Base-by-base conservation (phyloP, 23 tunicate genomes). In the Ascidia mentula region DNA sequence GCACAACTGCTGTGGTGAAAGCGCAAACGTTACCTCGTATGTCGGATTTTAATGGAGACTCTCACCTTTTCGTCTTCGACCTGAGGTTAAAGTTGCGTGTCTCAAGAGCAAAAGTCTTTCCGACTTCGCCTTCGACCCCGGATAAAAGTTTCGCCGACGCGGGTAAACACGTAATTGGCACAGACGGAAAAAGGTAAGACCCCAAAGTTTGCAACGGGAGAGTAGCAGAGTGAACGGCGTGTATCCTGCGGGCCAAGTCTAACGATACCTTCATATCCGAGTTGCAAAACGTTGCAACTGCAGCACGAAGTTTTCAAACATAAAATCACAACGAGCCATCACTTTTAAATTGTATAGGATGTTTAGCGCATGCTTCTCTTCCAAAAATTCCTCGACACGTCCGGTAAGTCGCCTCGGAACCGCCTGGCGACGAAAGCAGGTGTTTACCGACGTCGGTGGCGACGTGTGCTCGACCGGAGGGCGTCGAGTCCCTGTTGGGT, bases 381-480 rank as follows among this genome's bases (percentile, higher is more conserved):
- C n/a, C n/a, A n/a, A n/a, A n/a, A n/a, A n/a, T n/a, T n/a, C n/a
- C n/a, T n/a, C n/a, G n/a, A n/a, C n/a, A n/a, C n/a, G n/a, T 53
- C 65, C 24, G 28, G 65, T 53, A 53, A 20, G 28, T 6, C 65
- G 28, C 24, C 24, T 53, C 22, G 24, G 65, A 28, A 5, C 12
- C 65, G 13, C 24, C 28, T 28, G 22, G 13, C 22, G 4, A 53
- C 65, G 28, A 53, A 20, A 53, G 22, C 65, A 53, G 65, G 65
- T 53, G 65, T 53, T 53, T 53, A 9, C 65, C 13, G 13, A 28
- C 24, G 65, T 53, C 65, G 22, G 12, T 53, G 13, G 65, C 65
- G 65, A 53, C 65, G 65, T 53, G 65, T 53, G 65, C 65, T 53
- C 65, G 65, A 53, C 12, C 65, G 22, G 65, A n/a, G 65, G 24